A percentile compares a stretch with the other conserved stretches of the same genome.
Conservation (phyloP, 2,113 vertebrate genomes). For the Neopipo cinnamomea region DNA sequence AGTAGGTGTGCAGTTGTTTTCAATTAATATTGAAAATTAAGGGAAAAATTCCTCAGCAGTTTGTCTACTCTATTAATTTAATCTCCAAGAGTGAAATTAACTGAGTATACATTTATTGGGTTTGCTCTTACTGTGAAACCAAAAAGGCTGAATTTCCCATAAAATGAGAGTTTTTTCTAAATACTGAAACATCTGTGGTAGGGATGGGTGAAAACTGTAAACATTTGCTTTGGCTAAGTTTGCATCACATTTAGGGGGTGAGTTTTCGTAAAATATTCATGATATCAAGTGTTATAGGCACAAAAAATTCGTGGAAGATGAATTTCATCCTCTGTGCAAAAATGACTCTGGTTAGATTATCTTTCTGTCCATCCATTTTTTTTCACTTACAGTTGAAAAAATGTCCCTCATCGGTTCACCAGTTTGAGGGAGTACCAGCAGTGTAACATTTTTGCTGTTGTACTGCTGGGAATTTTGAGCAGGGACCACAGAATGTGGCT, state of each 20-base stretch:
- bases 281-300: not conserved
- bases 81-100: conserved; percentile 58
- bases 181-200: conserved; percentile 56
- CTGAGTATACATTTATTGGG: conserved; percentile 49
- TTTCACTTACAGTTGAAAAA: not conserved
- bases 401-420: not conserved
- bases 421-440: not conserved
- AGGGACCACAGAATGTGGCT: not conserved
- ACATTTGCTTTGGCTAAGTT: conserved; percentile 17
- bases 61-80: conserved; percentile 58
- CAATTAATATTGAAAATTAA: conserved; percentile 7
- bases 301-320: not conserved
- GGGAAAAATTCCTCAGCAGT: conserved; percentile 44
- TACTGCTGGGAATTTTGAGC: not conserved
- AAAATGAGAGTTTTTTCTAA: conserved; percentile 64
- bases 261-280: not conserved
- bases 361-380: not conserved
- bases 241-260: not conserved
- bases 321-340: not conserved
- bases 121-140: conserved; percentile 56
- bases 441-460: not conserved
- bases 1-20: conserved; percentile 7
- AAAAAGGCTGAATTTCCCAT: conserved; percentile 53
- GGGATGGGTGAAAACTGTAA: not conserved
- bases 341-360: not conserved